These are phyloP conservation scores for Scrobipalpa atriplicella DNA, from an alignment of 2,888 invertebrate genomes.

Conservation along the genomic window DNA sequence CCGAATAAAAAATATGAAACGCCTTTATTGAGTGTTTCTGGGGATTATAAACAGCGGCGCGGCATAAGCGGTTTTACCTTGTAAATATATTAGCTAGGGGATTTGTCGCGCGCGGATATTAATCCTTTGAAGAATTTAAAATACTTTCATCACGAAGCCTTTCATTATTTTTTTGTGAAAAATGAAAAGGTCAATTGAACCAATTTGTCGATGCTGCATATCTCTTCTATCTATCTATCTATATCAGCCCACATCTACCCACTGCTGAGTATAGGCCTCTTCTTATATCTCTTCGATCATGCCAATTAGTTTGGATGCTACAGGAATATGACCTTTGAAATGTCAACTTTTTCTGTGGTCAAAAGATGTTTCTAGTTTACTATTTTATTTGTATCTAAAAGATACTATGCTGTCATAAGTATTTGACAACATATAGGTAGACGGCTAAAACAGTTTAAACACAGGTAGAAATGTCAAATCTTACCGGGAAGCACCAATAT, in stretches of 20 bases:
- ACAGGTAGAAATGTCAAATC: neutral
- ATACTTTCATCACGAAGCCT: conserved; percentile 19
- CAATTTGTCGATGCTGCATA: neutral
- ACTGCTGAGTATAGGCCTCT: no score
- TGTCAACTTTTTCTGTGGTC: no score
- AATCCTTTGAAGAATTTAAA: conserved; percentile 27
- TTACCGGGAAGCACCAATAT: neutral
- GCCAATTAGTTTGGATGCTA: no score
- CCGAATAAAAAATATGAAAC: conserved; percentile 14
- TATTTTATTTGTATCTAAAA: no score
- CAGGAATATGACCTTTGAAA: no score
- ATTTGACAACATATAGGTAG: neutral
- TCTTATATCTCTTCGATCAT: no score
- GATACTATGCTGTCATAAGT: neutral
- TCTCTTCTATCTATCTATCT: no score
- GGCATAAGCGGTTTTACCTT: conserved; percentile 9
- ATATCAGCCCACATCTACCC: no score
- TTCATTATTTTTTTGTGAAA: conserved; percentile 8
- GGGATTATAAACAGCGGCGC: conserved; percentile 17
- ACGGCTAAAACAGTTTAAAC: neutral
- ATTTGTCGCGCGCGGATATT: neutral
- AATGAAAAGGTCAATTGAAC: neutral
- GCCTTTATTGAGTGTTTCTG: conserved; percentile 14
- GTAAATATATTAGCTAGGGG: conserved; percentile 10
- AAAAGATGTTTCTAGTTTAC: no score